Evolutionary conservation across 2,888 invertebrate species (phyloP), one percentile per base, ranked within the genome.

Genomic region (Drosophila multiciliata): DNA sequence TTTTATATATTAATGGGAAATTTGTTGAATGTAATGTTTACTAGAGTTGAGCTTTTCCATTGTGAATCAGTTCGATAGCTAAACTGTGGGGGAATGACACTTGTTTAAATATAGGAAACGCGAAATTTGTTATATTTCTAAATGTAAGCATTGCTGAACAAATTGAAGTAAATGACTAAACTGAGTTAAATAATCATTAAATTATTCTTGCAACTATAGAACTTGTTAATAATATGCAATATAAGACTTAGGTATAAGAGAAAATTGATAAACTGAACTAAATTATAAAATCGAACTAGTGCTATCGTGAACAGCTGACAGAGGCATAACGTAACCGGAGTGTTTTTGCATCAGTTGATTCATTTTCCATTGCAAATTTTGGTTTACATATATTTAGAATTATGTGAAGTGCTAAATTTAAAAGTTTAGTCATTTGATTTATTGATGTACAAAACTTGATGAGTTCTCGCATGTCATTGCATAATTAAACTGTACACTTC

Each of bases 301-400:
- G 17, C 8, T 71, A 61, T 63, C 53, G 23, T 32, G 29, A 66
- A 64, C 78, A 81, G 73, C 82, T 78, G 82, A 58, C 52, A 15
- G 45, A 17, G 42, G 9, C 42, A 63, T 48, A 62, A 73, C 62
- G 65, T 66, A 77, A 81, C 66, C 71, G 26, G 36, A 38, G 78
- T 68, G 72, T 70, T 58, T 63, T 70, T 82, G 63, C 42, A 59
- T 69, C 53, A 65, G 65, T 81, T 36, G 67, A 59, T 68, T 36
- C 36, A 40, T 66, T 82, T 78, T 65, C 67, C 66, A 74, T 78
- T 63, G 62, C 53, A 74, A 78, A 62, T 74, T 61, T 59, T 68
- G 40, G 65, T 20, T 35, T 59, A 53, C 62, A 45, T 62, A 53
- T 59, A 33, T 32, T 65, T 57, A 29, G 78, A 78, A 79, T 74